These are phyloP conservation scores for Eristalinus aeneus DNA, from an alignment of 2,888 invertebrate genomes.

Conservation along the genomic window DNA sequence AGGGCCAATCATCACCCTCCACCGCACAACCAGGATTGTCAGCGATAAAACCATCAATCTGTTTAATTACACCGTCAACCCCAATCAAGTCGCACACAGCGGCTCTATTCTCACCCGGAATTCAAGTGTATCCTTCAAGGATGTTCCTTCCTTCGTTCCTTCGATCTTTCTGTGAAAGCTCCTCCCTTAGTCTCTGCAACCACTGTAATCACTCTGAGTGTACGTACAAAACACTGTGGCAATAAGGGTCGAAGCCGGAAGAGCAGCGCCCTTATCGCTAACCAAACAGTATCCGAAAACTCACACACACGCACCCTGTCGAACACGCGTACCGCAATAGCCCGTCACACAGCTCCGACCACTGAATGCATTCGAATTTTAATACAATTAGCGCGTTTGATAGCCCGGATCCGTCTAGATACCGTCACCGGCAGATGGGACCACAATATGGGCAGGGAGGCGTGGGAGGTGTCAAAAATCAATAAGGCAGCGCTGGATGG, in stretches of 20 bases:
- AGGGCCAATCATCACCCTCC: neutral
- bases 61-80: neutral
- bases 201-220: neutral
- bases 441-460: neutral
- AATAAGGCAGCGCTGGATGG: conserved; percentile 19
- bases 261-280: conserved; percentile 40
- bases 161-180: neutral
- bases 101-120: neutral
- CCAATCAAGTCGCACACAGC: neutral
- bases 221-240: neutral
- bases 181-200: neutral
- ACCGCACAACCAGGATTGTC: neutral
- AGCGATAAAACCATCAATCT: neutral
- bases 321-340: neutral
- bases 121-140: neutral
- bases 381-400: conserved; percentile 59
- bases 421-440: conserved; percentile 45
- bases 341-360: conserved; percentile 16
- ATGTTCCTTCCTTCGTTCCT: neutral
- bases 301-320: neutral
- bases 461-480: conserved; percentile 24
- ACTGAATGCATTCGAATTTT: conserved; percentile 59
- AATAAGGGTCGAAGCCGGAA: conserved; percentile 8
- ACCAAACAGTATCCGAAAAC: conserved; percentile 24
- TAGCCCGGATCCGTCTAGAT: conserved; percentile 27